Evolutionary conservation across 2,888 invertebrate genomes (phyloP).

Genomic region (Sinodicranocentrus sp.): DNA sequence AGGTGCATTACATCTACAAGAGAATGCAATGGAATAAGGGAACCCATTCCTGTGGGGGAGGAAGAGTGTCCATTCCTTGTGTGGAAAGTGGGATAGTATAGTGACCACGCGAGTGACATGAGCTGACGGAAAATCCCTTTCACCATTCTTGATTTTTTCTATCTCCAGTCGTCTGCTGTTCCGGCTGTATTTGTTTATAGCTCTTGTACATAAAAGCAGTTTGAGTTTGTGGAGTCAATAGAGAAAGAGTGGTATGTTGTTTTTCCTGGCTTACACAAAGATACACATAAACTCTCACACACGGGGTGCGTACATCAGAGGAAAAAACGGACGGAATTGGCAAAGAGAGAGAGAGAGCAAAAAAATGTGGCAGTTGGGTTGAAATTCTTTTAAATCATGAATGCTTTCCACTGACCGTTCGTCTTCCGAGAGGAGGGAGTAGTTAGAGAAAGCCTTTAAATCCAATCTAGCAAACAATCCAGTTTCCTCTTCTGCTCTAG

Average conservation of each 20-base stretch:
- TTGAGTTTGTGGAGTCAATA: too few species aligned
- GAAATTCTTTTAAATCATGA: slow-evolving; percentile 45
- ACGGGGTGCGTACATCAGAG: background rate
- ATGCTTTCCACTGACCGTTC: slow-evolving; percentile 20
- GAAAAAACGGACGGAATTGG: slow-evolving; percentile 44
- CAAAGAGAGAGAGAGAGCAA: slow-evolving; percentile 36
- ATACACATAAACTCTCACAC: too few species aligned
- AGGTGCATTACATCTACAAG: background rate
- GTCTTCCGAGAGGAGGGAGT: slow-evolving; percentile 12
- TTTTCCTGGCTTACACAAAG: too few species aligned
- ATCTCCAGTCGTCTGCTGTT: slow-evolving; percentile 2
- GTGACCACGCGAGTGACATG: slow-evolving; percentile 48
- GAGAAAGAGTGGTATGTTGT: too few species aligned
- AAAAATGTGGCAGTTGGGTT: slow-evolving; percentile 55
- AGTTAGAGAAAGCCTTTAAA: slow-evolving; percentile 50
- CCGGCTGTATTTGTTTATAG: background rate
- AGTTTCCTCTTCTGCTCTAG: slow-evolving; percentile 41
- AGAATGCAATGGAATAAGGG: slow-evolving; percentile 11
- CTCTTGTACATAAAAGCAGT: too few species aligned
- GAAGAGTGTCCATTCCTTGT: background rate
- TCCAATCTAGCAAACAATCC: slow-evolving; percentile 64
- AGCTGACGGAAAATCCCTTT: slow-evolving; percentile 59
- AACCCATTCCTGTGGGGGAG: background rate
- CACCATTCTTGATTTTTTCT: slow-evolving; percentile 38
- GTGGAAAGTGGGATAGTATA: slow-evolving; percentile 15